These are phyloP conservation scores for Tinamus guttatus DNA, from an alignment of 2,113 vertebrate genomes.

Conservation along the genomic window DNA sequence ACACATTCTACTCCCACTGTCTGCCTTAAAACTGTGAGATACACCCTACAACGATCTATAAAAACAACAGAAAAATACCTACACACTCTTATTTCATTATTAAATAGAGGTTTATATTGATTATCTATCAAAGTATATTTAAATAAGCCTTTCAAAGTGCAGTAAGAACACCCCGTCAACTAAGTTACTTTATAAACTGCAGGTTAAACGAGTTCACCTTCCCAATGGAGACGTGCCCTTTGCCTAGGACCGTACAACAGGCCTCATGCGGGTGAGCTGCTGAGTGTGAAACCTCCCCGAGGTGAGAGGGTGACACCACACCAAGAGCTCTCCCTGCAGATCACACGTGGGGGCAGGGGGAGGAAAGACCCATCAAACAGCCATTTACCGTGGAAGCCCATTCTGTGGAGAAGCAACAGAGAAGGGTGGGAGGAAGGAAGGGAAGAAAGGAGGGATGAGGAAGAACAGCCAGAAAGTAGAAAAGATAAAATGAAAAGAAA, in stretches of 20 bases:
- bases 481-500: neutral
- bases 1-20: neutral
- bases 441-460: neutral
- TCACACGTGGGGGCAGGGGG: neutral
- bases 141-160: neutral
- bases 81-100: neutral
- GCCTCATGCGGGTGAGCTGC: neutral
- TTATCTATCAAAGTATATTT: neutral
- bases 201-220: neutral
- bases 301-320: neutral
- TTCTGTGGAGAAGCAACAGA: neutral
- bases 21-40: neutral
- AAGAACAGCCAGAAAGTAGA: neutral
- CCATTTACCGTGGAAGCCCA: neutral
- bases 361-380: conserved; percentile 18
- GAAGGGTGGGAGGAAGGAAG: neutral
- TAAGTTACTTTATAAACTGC: neutral
- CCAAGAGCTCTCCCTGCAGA: neutral
- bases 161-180: neutral
- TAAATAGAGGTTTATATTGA: neutral
- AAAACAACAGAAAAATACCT: neutral
- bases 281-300: neutral
- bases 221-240: neutral
- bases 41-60: neutral
- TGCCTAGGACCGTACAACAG: neutral